Evolutionary conservation across 2,113 vertebrate species (phyloP).

Genomic region (Laterallus jamaicensis): DNA sequence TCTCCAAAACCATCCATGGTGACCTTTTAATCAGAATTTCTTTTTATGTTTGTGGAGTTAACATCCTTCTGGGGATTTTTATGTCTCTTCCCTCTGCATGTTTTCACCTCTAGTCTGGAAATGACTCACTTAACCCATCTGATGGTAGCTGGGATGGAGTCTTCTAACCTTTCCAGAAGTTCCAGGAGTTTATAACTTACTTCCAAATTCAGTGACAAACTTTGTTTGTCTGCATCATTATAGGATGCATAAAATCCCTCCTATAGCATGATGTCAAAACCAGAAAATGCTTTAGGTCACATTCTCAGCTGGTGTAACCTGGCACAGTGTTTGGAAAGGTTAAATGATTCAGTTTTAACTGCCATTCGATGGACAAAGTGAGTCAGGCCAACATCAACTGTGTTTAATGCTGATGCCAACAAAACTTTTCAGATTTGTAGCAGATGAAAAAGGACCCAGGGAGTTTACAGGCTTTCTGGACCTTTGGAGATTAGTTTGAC

Average conservation of each 20-base stretch:
- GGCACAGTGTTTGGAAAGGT: not conserved
- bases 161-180: slow-evolving; percentile 63
- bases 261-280: slow-evolving; percentile 17
- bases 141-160: slow-evolving; percentile 39
- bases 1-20: not conserved
- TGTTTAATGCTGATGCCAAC: not conserved
- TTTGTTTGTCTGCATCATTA: slow-evolving; percentile 23
- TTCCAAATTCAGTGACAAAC: slow-evolving; percentile 23
- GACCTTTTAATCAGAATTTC: slow-evolving; percentile 65
- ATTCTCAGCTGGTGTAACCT: not conserved
- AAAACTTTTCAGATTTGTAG: not conserved
- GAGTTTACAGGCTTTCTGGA: not conserved
- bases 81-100: slow-evolving; percentile 45
- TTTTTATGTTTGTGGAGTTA: slow-evolving; percentile 42
- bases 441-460: not conserved
- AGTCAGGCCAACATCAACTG: slow-evolving; percentile 26
- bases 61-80: slow-evolving; percentile 59
- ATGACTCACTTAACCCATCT: slow-evolving; percentile 62
- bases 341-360: not conserved
- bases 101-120: slow-evolving; percentile 68
- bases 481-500: not conserved
- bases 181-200: slow-evolving; percentile 40
- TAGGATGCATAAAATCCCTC: slow-evolving; percentile 4
- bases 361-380: not conserved
- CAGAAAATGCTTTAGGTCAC: not conserved